Evolutionary conservation across 2,888 invertebrate species (phyloP).

Genomic region (Drosophila lutescens): DNA sequence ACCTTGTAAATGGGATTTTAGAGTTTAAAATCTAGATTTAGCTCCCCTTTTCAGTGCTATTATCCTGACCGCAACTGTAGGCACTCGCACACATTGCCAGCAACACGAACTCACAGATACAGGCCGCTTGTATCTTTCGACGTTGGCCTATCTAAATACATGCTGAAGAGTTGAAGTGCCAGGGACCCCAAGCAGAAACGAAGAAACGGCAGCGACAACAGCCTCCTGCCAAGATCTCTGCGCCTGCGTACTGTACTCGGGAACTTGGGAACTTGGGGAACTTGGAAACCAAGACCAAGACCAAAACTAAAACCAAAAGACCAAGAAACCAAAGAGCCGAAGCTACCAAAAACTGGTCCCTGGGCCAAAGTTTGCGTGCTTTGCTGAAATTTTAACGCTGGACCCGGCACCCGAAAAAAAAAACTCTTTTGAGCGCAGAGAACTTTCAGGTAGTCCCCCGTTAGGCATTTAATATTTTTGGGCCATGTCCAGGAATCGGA

Average conservation of each 20-base stretch:
- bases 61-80: not conserved
- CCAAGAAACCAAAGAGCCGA: slow-evolving; percentile 2
- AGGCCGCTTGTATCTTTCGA: slow-evolving; percentile 69
- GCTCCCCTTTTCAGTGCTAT: not conserved
- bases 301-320: slow-evolving; percentile 21
- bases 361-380: slow-evolving; percentile 77
- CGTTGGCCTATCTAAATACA: slow-evolving; percentile 71
- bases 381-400: slow-evolving; percentile 65
- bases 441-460: slow-evolving; percentile 53
- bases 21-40: too few species aligned
- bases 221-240: slow-evolving; percentile 72
- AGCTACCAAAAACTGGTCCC: slow-evolving; percentile 67
- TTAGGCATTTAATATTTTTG: slow-evolving; percentile 32
- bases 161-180: slow-evolving; percentile 69
- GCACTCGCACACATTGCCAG: slow-evolving; percentile 16
- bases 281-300: slow-evolving; percentile 16
- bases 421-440: slow-evolving; percentile 12
- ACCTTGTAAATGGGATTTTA: too few species aligned
- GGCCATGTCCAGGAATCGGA: slow-evolving; percentile 14
- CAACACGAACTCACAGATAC: slow-evolving; percentile 19
- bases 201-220: slow-evolving; percentile 45
- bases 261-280: slow-evolving; percentile 3
- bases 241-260: slow-evolving; percentile 70
- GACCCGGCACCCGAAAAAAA: slow-evolving; percentile 40
- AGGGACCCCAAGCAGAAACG: slow-evolving; percentile 33